Conservation (phyloP, 2,113 vertebrate species). For the Rhipidura dahli region DNA sequence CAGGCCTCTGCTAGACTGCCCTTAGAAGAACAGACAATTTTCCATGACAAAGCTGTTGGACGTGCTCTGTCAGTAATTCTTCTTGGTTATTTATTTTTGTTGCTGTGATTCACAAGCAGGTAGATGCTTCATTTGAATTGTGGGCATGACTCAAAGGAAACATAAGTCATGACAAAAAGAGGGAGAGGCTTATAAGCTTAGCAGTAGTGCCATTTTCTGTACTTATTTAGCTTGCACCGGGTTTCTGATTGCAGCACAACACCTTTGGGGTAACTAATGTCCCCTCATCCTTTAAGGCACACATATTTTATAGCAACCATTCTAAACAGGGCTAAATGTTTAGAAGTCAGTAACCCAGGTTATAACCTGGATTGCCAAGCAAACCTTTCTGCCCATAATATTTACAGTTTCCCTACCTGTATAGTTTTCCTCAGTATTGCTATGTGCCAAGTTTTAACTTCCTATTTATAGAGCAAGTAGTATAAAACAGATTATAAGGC, state of each 20-base stretch:
- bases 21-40: background rate
- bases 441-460: background rate
- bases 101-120: background rate
- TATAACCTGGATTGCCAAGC: background rate
- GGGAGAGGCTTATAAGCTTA: background rate
- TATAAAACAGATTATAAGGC: background rate
- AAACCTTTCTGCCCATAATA: background rate
- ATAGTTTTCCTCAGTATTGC: background rate
- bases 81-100: background rate
- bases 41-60: rapidly evolving
- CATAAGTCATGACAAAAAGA: background rate
- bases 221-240: background rate
- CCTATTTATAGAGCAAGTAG: background rate
- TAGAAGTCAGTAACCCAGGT: background rate
- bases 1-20: background rate
- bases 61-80: rapidly evolving
- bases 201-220: background rate
- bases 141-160: background rate
- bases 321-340: background rate
- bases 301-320: background rate
- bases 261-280: rapidly evolving
- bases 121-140: background rate
- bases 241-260: background rate
- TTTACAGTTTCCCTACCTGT: background rate
- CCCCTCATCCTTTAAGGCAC: background rate